phyloP scores from a whole-genome alignment of 2,797 vertebrate species.

The Danio choprae region DNA sequence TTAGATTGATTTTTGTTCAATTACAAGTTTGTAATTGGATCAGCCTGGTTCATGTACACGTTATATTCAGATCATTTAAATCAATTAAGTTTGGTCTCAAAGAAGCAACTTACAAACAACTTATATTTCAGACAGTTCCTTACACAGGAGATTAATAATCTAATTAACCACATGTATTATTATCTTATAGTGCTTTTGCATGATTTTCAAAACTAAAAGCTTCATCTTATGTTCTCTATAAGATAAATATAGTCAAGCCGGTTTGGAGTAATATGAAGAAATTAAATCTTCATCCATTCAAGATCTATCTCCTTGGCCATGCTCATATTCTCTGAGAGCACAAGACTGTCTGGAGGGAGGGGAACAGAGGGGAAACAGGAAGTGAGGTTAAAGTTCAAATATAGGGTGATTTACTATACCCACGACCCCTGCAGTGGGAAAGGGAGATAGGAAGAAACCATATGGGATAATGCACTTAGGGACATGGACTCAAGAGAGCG shows the following conservation, averaged over 20 bases:
- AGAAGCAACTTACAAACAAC: background rate
- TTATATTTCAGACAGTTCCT: background rate
- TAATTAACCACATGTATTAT: background rate
- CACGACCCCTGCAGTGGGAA: slow-evolving; percentile 32
- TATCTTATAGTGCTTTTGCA: too few species aligned
- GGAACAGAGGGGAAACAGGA: slow-evolving; percentile 36
- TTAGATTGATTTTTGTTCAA: background rate
- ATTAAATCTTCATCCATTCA: background rate
- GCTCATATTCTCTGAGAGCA: background rate
- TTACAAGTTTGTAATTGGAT: background rate
- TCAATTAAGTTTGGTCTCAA: background rate
- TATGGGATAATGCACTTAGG: slow-evolving; percentile 8
- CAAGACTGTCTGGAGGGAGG: slow-evolving; percentile 23
- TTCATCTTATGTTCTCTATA: background rate
- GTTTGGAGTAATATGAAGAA: background rate
- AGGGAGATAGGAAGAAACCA: slow-evolving; percentile 58
- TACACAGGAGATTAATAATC: background rate
- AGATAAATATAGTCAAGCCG: background rate
- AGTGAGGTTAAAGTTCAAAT: slow-evolving; percentile 53
- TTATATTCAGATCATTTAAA: background rate
- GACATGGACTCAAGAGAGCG: background rate
- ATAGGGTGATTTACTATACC: slow-evolving; percentile 40
- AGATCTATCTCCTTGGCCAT: background rate
- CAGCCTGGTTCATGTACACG: background rate
- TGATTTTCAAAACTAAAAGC: background rate